Base-by-base conservation (phyloP, 2,888 invertebrate genomes). In the Spodoptera exigua region DNA sequence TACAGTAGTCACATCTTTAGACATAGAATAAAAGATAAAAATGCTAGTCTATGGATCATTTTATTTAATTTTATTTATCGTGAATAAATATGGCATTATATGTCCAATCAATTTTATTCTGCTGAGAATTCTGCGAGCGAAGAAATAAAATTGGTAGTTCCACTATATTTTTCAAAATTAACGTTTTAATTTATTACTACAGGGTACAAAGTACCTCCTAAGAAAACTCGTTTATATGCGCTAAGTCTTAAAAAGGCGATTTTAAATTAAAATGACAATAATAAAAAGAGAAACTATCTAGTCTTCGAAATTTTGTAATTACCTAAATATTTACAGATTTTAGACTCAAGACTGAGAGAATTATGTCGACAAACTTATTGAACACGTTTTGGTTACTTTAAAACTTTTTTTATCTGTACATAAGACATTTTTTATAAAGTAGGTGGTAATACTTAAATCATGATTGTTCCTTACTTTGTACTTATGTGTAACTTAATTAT, bases 401-500 rank as follows among this genome's bases (percentile, higher is more conserved):
- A 61, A 61, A 47, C 40, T 61, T 61, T 59, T 67, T 60, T 72
- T 65, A 60, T 70, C 51, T 71, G 52, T 77, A 71, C 74, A 79
- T 74, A 81, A 69, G 73, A 71, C 73, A 72, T 69, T 61, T 73
- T 75, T 74, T 72, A 46, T 61, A 45, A 57, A 17, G 32, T 63
- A 59, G 61, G 58, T 56, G 56, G 45, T 54, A 52, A 56, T 9
- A 59, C 68, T 66, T 77, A 75, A 77, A 68, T 78, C 80, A 78
- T 62, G 68, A 78, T 88, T 86, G 91, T 92, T 91, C 92, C 91
- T 90, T 89, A 86, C 27, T 80, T 70, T 84, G 87, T 89, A 90
- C 87, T 88, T 89, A 90, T 83, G 76, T 83, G 67, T 83, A 83
- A 81, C 84, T 82, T 80, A 79, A 81, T 79, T 89, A 78, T 86